Conservation (phyloP, 2,888 invertebrate genomes). For the Malachius bipustulatus region DNA sequence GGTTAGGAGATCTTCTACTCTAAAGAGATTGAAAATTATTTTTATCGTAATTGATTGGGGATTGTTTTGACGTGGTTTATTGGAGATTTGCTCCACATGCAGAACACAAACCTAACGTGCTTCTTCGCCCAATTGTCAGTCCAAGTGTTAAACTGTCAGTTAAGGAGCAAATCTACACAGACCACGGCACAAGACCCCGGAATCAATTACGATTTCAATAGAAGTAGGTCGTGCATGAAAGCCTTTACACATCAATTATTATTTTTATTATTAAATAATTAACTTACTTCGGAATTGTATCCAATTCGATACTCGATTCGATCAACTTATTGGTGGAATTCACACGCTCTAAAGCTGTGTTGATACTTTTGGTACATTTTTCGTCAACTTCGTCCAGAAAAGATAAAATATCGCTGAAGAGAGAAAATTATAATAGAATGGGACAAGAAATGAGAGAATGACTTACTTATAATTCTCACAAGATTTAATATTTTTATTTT, state of each 20-base stretch:
- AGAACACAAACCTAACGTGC: constrained; percentile 3
- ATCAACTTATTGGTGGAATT: constrained; percentile 24
- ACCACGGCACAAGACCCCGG: no score
- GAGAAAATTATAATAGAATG: constrained; percentile 14
- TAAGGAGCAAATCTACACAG: no score
- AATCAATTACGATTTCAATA: no score
- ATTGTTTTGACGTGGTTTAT: no score
- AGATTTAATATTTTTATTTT: constrained; percentile 14
- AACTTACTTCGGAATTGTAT: constrained; percentile 33
- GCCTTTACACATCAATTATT: no score
- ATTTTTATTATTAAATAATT: no score
- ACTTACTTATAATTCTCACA: constrained; percentile 24
- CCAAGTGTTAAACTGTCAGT: no score
- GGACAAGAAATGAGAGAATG: constrained; percentile 4
- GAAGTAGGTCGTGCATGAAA: no score
- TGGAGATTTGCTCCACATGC: no score
- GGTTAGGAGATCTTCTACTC: constrained; percentile 44
- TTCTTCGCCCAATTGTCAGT: constrained; percentile 3
- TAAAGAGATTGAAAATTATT: constrained; percentile 26
- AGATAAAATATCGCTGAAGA: constrained; percentile 51
- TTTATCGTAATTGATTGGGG: no score
- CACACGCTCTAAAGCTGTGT: constrained; percentile 27
- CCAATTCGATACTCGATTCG: constrained; percentile 26
- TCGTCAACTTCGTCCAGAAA: constrained; percentile 53
- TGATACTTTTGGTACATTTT: constrained; percentile 29